Conservation (phyloP, 2,888 invertebrate genomes). For the Lithophane socia region DNA sequence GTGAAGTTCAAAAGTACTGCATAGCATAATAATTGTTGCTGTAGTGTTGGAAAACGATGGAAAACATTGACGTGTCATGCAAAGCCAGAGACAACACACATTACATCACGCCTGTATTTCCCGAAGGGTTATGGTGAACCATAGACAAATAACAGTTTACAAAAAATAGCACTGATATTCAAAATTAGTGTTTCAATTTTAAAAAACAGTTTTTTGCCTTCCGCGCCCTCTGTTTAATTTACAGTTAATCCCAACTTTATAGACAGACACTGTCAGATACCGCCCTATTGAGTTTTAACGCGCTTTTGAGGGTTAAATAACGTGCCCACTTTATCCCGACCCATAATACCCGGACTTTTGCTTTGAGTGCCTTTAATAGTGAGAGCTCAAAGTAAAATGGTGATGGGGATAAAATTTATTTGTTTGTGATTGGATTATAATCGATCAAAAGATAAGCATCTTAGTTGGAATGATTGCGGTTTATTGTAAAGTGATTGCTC, state of each 20-base stretch:
- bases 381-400: slow-evolving; percentile 70
- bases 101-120: not conserved
- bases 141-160: not conserved
- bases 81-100: not conserved
- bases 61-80: not conserved
- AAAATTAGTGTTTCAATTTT: not conserved
- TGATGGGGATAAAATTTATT: slow-evolving; percentile 81
- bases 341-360: slow-evolving; percentile 47
- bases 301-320: slow-evolving; percentile 87
- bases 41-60: not conserved
- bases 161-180: not conserved
- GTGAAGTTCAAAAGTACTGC: not conserved
- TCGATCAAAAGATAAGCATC: slow-evolving; percentile 83
- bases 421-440: slow-evolving; percentile 86
- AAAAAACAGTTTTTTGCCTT: slow-evolving; percentile 41
- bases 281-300: slow-evolving; percentile 86
- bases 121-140: not conserved
- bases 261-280: slow-evolving; percentile 75
- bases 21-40: not conserved
- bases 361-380: slow-evolving; percentile 69
- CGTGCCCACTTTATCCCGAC: slow-evolving; percentile 76
- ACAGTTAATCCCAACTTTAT: slow-evolving; percentile 61
- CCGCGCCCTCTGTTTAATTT: slow-evolving; percentile 47
- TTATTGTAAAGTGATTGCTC: slow-evolving; percentile 73
- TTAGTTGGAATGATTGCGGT: slow-evolving; percentile 70